Base-by-base conservation (phyloP, 1,140 invertebrate genomes). In the Polypedilum vanderplanki region DNA sequence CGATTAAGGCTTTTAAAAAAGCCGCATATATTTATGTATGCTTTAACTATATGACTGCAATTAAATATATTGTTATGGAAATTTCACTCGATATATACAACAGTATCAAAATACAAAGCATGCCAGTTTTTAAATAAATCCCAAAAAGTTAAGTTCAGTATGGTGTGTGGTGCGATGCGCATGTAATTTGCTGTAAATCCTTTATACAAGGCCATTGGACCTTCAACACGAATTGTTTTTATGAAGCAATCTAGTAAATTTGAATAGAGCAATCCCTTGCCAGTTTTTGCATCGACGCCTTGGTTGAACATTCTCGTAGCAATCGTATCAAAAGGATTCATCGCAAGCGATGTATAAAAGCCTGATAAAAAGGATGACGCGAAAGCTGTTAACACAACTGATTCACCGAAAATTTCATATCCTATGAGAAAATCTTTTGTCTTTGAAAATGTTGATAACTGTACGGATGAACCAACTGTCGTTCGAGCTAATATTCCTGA, bases 261-360 rank as follows among this genome's bases (percentile, higher is more conserved):
- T 4, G 79, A 83, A 80, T 95, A 95, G 7, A 92, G 78, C 1
- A 88, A 78, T 17, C 93, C 93, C 79, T 85, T 86, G 33, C 90
- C 90, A 33, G 24, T 33, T 70, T 81, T 81, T 10, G 78, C 77
- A 80, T 90, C 88, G 2, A 87, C 85, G 65, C 86, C 88, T 89
- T 96, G 94, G 84, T 96, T 96, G 77, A 94, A 96, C 24, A 96
- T 82, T 76, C 93, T 85, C 1, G 93, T 95, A 1, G 93, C 90
- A 46, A 96, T 86, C 0, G 95, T 89, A 82, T 96, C 94, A 80
- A 96, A 94, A 0, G 94, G 94, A 41, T 93, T 93, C 86, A 95
- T 92, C 40, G 87, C 87, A 0, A 92, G 22, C 0, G 90, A 90
- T 78, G 94, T 90, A 12, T 89, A 88, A 24, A 91, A 79, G 2